A percentile compares a stretch with the other conserved stretches of the same genome.
phyloP scores from a whole-genome alignment of 1,140 invertebrate species.

The Thaumetopoea pityocampa region DNA sequence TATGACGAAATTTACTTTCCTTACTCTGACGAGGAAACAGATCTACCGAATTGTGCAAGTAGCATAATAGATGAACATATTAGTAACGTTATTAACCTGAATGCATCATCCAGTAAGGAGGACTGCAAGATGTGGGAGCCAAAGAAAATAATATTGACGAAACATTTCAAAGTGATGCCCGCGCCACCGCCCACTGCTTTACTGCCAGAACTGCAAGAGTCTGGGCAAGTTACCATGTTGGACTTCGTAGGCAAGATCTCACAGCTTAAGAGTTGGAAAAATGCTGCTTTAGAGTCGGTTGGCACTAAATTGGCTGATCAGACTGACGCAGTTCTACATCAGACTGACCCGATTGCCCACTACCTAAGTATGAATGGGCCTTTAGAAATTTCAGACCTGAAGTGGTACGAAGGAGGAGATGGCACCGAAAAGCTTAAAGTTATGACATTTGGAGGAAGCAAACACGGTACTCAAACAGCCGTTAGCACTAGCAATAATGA shows the following conservation, averaged over 20 bases:
- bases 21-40: conserved; percentile 70
- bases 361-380: conserved; percentile 64
- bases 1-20: conserved; percentile 72
- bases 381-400: conserved; percentile 61
- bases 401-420: conserved; percentile 62
- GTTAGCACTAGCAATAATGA: conserved; percentile 56
- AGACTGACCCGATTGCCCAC: conserved; percentile 52
- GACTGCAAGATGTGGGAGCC: conserved; percentile 64
- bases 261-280: conserved; percentile 64
- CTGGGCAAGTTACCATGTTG: conserved; percentile 46
- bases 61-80: conserved; percentile 66
- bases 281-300: conserved; percentile 49
- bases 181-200: conserved; percentile 50
- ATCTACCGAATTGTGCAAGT: conserved; percentile 65
- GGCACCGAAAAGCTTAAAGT: conserved; percentile 54
- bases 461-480: conserved; percentile 49
- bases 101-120: conserved; percentile 67
- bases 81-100: conserved; percentile 68
- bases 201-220: conserved; percentile 52
- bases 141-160: conserved; percentile 56
- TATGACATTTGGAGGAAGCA: conserved; percentile 43
- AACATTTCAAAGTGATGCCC: conserved; percentile 57
- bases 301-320: conserved; percentile 62
- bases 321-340: conserved; percentile 46
- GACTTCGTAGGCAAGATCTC: conserved; percentile 60